Conservation (phyloP, 1,140 invertebrate species). For the Macrobrachium rosenbergii region DNA sequence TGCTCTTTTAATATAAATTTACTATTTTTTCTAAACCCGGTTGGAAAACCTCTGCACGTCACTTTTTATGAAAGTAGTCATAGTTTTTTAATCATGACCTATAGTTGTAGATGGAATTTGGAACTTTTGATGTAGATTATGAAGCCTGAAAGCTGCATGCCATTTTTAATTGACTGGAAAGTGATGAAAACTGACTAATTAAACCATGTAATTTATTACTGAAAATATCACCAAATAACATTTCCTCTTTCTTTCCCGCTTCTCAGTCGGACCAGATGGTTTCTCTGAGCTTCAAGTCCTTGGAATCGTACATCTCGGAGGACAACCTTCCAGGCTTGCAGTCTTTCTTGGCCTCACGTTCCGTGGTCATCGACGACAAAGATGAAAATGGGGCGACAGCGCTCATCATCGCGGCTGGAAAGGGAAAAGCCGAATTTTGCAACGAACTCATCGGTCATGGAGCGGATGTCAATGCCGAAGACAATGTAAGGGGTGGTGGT, state of each 20-base stretch:
- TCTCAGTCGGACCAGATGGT: conserved; percentile 66
- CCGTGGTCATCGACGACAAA: conserved; percentile 86
- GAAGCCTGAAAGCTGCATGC: no score
- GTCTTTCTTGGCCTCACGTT: conserved; percentile 84
- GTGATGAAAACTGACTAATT: no score
- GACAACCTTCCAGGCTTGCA: conserved; percentile 85
- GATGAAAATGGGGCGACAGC: conserved; percentile 95
- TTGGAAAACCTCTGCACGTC: no score
- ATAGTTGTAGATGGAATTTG: no score
- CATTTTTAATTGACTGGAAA: no score
- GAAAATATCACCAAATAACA: no score
- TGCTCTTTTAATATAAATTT: no score
- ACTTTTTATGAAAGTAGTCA: no score
- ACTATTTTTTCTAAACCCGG: no score
- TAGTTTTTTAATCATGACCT: no score
- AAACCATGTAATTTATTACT: no score
- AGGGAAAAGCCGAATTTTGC: conserved; percentile 85
- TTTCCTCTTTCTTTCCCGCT: conserved; percentile 34
- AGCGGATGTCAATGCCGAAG: conserved; percentile 91
- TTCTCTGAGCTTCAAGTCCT: conserved; percentile 67
- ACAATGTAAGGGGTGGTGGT: conserved; percentile 76
- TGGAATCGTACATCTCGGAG: conserved; percentile 83
- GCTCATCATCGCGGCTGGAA: conserved; percentile 88
- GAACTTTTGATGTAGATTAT: no score
- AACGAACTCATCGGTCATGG: conserved; percentile 85